Percentiles rank a stretch among this genome's conserved stretches.
Evolutionary conservation across 2,888 invertebrate genomes (phyloP).

Genomic region (Mongoloraphidia duomilia): DNA sequence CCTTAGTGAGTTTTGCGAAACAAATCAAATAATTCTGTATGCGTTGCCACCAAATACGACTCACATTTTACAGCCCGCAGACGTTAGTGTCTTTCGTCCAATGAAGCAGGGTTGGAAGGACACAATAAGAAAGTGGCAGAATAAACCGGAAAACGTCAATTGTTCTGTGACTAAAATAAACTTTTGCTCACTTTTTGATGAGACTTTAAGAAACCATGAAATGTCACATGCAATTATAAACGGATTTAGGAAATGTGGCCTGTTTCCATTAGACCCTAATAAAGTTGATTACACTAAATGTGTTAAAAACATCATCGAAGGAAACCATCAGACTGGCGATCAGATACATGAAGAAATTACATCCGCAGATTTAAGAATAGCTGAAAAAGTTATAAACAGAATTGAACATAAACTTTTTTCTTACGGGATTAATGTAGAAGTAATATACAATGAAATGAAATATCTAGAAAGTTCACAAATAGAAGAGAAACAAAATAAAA

Average conservation of each 20-base stretch:
- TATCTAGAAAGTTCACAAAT: no score
- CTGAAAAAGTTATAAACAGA: no score
- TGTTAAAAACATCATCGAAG: slow-evolving; percentile 12
- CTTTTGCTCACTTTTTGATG: slow-evolving; percentile 17
- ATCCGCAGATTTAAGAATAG: no score
- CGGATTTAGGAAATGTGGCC: slow-evolving; percentile 14
- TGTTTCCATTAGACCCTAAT: slow-evolving; percentile 15
- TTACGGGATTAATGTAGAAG: no score
- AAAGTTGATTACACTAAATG: slow-evolving; percentile 15
- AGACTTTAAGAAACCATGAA: slow-evolving; percentile 6
- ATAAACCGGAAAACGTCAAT: slow-evolving; percentile 12
- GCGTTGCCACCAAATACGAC: slow-evolving; percentile 15
- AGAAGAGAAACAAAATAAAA: no score
- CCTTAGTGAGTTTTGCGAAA: slow-evolving; percentile 9
- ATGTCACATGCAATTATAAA: slow-evolving; percentile 10
- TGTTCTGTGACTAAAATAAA: slow-evolving; percentile 15
- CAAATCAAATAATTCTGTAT: background rate
- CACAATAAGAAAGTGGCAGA: slow-evolving; percentile 15
- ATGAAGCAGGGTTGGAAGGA: slow-evolving; percentile 20
- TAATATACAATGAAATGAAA: no score
- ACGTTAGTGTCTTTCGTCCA: slow-evolving; percentile 19
- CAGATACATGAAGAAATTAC: no score
- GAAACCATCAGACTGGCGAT: slow-evolving; percentile 2
- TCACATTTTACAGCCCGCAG: slow-evolving; percentile 19
- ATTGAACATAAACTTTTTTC: no score